Percentiles rank a stretch among this genome's conserved stretches.
Evolutionary conservation across 2,888 invertebrate genomes (phyloP).

Genomic region (Aethes cnicana): DNA sequence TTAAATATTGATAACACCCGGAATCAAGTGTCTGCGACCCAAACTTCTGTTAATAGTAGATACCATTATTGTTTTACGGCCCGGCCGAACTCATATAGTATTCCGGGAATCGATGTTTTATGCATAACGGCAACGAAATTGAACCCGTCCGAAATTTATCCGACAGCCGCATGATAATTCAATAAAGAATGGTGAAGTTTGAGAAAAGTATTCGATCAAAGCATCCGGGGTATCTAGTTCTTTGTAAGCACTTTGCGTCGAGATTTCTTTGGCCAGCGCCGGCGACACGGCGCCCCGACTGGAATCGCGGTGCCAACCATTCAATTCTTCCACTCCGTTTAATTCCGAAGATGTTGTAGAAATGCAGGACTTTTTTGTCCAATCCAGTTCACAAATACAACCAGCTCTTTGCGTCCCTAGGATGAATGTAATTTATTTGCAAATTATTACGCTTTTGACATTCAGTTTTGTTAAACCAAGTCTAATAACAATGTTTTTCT

Average conservation of each 20-base stretch:
- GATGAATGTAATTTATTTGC: no score
- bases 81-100: background rate
- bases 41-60: no score
- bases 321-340: conserved; percentile 10
- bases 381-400: no score
- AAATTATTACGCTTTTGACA: no score
- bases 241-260: conserved; percentile 14
- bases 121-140: conserved; percentile 20
- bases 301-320: background rate
- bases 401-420: no score
- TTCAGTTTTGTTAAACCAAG: no score
- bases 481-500: no score
- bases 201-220: conserved; percentile 13
- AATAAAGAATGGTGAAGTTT: conserved; percentile 13
- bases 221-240: conserved; percentile 12
- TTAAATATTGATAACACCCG: no score
- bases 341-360: background rate
- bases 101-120: conserved; percentile 18
- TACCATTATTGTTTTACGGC: background rate
- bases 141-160: conserved; percentile 15
- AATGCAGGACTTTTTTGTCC: no score
- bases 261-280: conserved; percentile 16
- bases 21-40: no score
- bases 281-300: background rate
- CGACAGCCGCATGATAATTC: conserved; percentile 11